Evolutionary conservation across 2,113 vertebrate species (phyloP), one percentile per base, ranked within the genome.

Genomic region (Cephalopholis sonnerati): DNA sequence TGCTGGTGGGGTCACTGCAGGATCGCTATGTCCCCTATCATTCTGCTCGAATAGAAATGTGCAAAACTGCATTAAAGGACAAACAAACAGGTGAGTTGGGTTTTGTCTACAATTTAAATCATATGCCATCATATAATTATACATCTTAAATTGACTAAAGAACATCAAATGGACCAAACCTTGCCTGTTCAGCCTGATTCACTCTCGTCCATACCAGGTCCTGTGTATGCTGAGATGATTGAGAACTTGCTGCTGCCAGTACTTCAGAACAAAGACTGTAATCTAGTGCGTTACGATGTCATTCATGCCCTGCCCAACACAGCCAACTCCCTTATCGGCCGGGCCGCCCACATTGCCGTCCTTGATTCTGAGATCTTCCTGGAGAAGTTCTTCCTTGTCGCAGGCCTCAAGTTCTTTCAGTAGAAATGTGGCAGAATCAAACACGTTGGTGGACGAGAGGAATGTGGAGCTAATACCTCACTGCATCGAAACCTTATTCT

Each of bases 301-400:
- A 99, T 99, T 89, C 98, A 99, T 53, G 97, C 98, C 8, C 95
- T 99, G 88, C 98, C 98, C 91, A 99, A 99, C 93, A 99, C 98
- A 25, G 98, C 98, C 76, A 99, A 99, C 93, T 99, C 98, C 69
- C 96, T 99, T 18, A 99, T 99, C 3, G 98, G 98, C 76, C 96
- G 98, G 91, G 98, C 98, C 57, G 98, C 98, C 79, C 98, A 99
- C 92, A 99, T 99, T 86, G 98, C 98, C 84, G 98, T 99, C 93
- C 96, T 99, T 17, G 98, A 99, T 91, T 99, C 98, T 5, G 98
- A 99, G 96, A 99, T 99, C 95, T 99, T 99, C 96, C 95, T 99
- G 94, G 98, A 99, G 95, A 99, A 99, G 93, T 99, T 99, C 94
- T 99, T 99, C 85, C 97, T 99, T 55, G 98, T 99, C 85, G 97